Conservation (phyloP, 2,888 invertebrate genomes). For the Liodrosophila aerea region DNA sequence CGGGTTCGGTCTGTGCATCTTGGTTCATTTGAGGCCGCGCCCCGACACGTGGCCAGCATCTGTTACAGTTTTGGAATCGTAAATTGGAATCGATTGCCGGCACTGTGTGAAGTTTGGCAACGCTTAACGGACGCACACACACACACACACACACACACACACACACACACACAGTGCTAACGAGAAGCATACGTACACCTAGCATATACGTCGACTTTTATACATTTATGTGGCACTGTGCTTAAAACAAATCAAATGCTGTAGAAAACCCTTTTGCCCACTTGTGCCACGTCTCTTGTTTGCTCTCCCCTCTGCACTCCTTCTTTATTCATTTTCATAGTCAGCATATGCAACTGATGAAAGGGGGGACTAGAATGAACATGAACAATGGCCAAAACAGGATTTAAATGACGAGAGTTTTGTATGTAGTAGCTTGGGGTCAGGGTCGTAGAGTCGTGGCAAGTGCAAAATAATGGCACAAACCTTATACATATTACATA, state of each 20-base stretch:
- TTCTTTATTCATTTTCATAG: too few relatives aligned
- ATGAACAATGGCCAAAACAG: constrained; percentile 33
- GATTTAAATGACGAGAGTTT: constrained; percentile 39
- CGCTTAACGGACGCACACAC: too few relatives aligned
- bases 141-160: too few relatives aligned
- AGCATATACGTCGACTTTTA: constrained; percentile 12
- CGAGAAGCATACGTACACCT: constrained; percentile 26
- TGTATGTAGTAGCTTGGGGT: constrained; percentile 49
- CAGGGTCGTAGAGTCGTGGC: constrained; percentile 63
- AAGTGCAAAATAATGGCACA: constrained; percentile 65
- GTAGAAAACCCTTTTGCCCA: background rate
- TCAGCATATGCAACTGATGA: constrained; percentile 29
- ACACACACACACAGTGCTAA: constrained; percentile 25
- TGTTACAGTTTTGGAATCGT: constrained; percentile 62
- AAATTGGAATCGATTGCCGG: constrained; percentile 41
- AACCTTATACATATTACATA: constrained; percentile 66
- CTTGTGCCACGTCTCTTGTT: background rate
- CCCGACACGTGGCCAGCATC: constrained; percentile 75
- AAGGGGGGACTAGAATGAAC: constrained; percentile 45
- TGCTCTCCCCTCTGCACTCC: background rate
- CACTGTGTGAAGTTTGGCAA: constrained; percentile 66
- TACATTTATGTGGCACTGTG: constrained; percentile 33
- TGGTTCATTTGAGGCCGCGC: constrained; percentile 30
- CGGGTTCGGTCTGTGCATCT: constrained; percentile 5
- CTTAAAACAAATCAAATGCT: constrained; percentile 69